Percentiles rank a stretch among this genome's conserved stretches.
phyloP scores from a whole-genome alignment of 2,797 vertebrate genomes.

The Liparis tanakae region DNA sequence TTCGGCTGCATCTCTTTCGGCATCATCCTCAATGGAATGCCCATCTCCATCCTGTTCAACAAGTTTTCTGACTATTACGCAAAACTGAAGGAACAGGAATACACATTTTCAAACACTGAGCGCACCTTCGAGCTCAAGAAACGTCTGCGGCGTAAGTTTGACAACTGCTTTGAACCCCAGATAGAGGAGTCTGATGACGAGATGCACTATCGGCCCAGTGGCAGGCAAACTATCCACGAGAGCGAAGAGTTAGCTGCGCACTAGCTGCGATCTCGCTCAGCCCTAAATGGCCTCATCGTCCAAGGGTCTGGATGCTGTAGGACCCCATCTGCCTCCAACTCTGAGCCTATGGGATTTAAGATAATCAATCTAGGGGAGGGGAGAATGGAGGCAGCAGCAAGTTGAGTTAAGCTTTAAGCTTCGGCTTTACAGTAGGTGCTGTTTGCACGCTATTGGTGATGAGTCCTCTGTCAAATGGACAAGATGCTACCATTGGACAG shows the following conservation, averaged over 20 bases:
- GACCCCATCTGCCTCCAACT: slow-evolving; percentile 56
- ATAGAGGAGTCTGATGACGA: slow-evolving; percentile 72
- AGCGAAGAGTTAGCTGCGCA: slow-evolving; percentile 51
- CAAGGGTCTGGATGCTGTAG: slow-evolving; percentile 34
- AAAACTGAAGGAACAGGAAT: slow-evolving; percentile 90
- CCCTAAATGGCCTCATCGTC: slow-evolving; percentile 65
- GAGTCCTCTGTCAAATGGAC: slow-evolving; percentile 43
- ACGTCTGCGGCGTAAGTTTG: slow-evolving; percentile 78
- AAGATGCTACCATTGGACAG: slow-evolving; percentile 21
- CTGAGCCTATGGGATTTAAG: slow-evolving; percentile 30
- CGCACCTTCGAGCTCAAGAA: slow-evolving; percentile 79
- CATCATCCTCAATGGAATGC: slow-evolving; percentile 94
- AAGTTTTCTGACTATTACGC: slow-evolving; percentile 94
- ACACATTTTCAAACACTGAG: slow-evolving; percentile 78
- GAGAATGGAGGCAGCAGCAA: slow-evolving; percentile 33
- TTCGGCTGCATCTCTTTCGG: slow-evolving; percentile 93
- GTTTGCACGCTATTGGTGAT: slow-evolving; percentile 44
- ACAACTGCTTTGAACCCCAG: slow-evolving; percentile 70
- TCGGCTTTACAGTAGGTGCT: slow-evolving; percentile 43
- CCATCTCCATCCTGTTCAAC: slow-evolving; percentile 94
- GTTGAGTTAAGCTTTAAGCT: slow-evolving; percentile 63
- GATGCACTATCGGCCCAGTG: slow-evolving; percentile 57
- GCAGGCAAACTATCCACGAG: slow-evolving; percentile 32
- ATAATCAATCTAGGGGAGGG: slow-evolving; percentile 29
- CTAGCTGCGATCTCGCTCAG: slow-evolving; percentile 18